Percentiles rank a stretch among this genome's conserved stretches.
Evolutionary conservation across 2,797 vertebrate species (phyloP).

Genomic region (Arnoldichthys spilopterus): DNA sequence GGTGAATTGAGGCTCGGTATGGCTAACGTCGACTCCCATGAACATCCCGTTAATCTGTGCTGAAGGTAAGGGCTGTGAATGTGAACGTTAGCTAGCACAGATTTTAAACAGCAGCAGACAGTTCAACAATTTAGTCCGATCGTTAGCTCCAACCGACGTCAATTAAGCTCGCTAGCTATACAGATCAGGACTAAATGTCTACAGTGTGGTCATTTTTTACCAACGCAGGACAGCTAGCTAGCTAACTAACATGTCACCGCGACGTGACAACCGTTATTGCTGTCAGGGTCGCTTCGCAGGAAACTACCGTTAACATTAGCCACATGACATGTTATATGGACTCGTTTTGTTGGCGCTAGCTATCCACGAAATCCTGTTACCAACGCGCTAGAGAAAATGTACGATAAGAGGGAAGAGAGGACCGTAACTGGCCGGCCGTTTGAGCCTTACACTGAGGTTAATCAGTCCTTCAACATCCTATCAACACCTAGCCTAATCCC

Average conservation of each 20-base stretch:
- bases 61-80: constrained; percentile 32
- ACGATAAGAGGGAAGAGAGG: not conserved
- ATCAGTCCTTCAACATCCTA: not conserved
- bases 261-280: not conserved
- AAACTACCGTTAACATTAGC: no score
- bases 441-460: not conserved
- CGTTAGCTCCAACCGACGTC: not conserved
- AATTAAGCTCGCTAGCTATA: not conserved
- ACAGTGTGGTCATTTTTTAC: not conserved
- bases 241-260: not conserved
- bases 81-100: not conserved
- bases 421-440: not conserved
- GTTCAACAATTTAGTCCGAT: constrained; percentile 16
- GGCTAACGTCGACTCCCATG: constrained; percentile 1
- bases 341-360: no score
- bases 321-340: no score
- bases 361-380: not conserved
- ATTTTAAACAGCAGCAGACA: not conserved
- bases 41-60: not conserved
- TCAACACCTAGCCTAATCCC: constrained; percentile 2
- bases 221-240: not conserved
- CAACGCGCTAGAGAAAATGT: not conserved
- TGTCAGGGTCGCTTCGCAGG: no score
- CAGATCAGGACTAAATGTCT: not conserved
- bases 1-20: not conserved